Evolutionary conservation across 2,888 invertebrate species (phyloP), one percentile per base, ranked within the genome.

Genomic region (Chromoteleia sp.): DNA sequence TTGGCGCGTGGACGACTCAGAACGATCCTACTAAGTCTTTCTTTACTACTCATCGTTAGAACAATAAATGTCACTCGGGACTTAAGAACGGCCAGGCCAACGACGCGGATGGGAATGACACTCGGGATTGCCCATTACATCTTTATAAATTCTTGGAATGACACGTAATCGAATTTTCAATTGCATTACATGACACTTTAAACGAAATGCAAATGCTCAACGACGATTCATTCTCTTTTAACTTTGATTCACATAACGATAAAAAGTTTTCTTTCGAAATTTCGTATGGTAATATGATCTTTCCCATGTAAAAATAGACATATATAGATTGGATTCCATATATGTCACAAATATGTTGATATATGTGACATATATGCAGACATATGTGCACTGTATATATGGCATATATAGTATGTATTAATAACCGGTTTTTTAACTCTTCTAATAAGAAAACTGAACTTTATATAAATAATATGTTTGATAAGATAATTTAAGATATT

Each of bases 21-120:
- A 81, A 81, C 80, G 73, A 77, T 33, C 76, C 78, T 58, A 83
- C 81, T 76, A 82, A 81, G 75, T 83, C 83, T 82, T 75, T 83
- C 84, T 73, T 76, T 79, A 68, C 75, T 71, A 52, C 79, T 68
- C 82, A 63, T 70, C 68, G 74, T 82, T 78, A 70, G 63, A 63
- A 76, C 80, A 79, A 80, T 82, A 80, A 63, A 82, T 67, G 75
- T 81, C 67, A 73, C 33, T 29, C 21, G 54, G 17, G 67, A 52
- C 50, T 71, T 67, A 71, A 36, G 67, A 79, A 73, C 78, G 59
- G 14, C 59, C 63, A 41, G 19, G 21, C 25, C 59, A 39, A 50
- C 75, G 67, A 58, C 41, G 74, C 25, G 48, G 41, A 67, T 48
- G 61, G 61, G 43, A 68, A 61, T 65, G 78, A 71, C 63, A 61